phyloP scores from a whole-genome alignment of 2,113 vertebrate genomes.

The Alaudala cheleensis region DNA sequence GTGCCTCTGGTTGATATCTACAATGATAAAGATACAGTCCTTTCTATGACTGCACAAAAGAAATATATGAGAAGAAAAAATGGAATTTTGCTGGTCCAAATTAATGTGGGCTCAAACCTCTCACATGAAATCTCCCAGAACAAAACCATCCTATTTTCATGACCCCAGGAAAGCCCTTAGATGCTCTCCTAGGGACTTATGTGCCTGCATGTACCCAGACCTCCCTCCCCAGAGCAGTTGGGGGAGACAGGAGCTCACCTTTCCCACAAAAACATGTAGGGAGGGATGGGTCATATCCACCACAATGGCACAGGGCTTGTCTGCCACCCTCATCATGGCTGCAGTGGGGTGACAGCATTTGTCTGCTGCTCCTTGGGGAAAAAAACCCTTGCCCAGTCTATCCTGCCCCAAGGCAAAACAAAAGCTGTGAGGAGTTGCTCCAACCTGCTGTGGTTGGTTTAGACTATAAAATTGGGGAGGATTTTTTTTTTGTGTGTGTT shows the following conservation, averaged over 20 bases:
- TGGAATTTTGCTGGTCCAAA: not conserved
- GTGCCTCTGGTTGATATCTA: not conserved
- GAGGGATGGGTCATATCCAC: not conserved
- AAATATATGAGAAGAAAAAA: not conserved
- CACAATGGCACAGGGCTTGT: not conserved
- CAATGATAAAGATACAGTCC: not conserved
- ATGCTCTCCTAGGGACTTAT: not conserved
- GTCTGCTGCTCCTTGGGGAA: not conserved
- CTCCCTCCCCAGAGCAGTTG: not conserved
- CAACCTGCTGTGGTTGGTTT: not conserved
- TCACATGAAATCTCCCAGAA: not conserved
- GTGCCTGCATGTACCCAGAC: rapidly evolving
- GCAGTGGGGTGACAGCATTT: not conserved
- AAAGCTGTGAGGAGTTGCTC: not conserved
- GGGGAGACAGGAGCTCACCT: not conserved
- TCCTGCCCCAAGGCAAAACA: not conserved
- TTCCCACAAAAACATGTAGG: not conserved
- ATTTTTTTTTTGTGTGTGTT: not conserved
- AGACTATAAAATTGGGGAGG: not conserved
- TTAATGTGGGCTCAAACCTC: not conserved
- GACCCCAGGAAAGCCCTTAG: not conserved
- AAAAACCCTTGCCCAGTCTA: not conserved
- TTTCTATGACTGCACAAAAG: not conserved
- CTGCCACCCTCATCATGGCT: not conserved
- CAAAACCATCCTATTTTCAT: not conserved